phyloP scores from a whole-genome alignment of 2,888 invertebrate genomes.

The Cybosia mesomella region DNA sequence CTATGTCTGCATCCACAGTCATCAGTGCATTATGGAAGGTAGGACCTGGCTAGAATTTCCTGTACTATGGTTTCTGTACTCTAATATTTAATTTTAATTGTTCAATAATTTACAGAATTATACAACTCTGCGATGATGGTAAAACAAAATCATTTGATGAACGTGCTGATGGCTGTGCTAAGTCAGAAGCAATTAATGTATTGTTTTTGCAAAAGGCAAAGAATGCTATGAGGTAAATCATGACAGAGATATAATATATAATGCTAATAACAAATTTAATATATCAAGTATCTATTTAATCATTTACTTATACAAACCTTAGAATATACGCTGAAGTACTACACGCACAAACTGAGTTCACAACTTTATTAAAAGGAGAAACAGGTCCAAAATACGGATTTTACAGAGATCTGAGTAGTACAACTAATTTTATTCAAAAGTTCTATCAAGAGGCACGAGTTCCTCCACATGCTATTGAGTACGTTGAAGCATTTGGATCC shows the following conservation, averaged over 20 bases:
- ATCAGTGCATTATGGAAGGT: conserved; percentile 71
- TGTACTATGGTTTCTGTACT: neutral
- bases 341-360: conserved; percentile 87
- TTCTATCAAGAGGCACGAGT: conserved; percentile 89
- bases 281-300: neutral
- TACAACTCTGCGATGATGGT: conserved; percentile 90
- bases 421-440: conserved; percentile 81
- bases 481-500: conserved; percentile 94
- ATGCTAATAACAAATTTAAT: neutral
- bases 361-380: conserved; percentile 82
- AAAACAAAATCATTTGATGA: conserved; percentile 95
- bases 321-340: conserved; percentile 89
- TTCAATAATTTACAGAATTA: conserved; percentile 51
- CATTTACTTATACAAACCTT: conserved; percentile 25
- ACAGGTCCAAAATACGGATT: conserved; percentile 75
- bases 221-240: conserved; percentile 78
- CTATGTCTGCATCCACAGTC: conserved; percentile 86
- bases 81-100: neutral
- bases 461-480: conserved; percentile 89
- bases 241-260: neutral
- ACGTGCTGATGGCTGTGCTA: conserved; percentile 91
- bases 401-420: conserved; percentile 82
- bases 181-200: conserved; percentile 91
- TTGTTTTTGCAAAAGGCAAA: conserved; percentile 90
- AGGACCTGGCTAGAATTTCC: conserved; percentile 7